phyloP scores from a whole-genome alignment of 2,113 vertebrate species.

The Beaufortia kweichowensis region DNA sequence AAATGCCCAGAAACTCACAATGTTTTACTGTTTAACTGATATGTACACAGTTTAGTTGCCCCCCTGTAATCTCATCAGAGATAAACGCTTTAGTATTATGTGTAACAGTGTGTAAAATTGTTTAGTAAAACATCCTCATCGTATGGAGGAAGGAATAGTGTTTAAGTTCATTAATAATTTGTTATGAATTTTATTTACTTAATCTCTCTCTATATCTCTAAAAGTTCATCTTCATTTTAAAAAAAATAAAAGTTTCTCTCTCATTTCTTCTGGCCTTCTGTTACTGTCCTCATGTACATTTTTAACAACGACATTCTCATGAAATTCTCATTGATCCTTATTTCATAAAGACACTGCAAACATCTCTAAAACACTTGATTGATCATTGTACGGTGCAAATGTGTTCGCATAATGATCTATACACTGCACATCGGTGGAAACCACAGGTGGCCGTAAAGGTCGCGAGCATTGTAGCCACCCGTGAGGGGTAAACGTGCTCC shows the following conservation, averaged over 20 bases:
- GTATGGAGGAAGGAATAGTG: too few relatives aligned
- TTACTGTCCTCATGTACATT: neutral
- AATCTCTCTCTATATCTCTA: too few relatives aligned
- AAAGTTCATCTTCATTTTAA: too few relatives aligned
- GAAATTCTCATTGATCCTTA: too few relatives aligned
- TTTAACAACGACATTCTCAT: too few relatives aligned
- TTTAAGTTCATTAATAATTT: too few relatives aligned
- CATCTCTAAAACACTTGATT: neutral
- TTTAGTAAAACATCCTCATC: too few relatives aligned
- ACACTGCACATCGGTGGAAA: neutral
- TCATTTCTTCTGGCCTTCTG: neutral
- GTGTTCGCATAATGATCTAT: neutral
- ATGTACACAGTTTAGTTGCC: neutral
- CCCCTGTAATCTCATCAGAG: neutral
- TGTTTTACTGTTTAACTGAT: neutral
- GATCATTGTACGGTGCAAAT: neutral
- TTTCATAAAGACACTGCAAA: neutral
- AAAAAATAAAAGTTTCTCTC: slow-evolving; percentile 22
- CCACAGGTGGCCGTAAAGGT: slow-evolving; percentile 10
- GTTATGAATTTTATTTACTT: too few relatives aligned
- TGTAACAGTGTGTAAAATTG: too few relatives aligned
- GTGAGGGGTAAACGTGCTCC: slow-evolving; percentile 9
- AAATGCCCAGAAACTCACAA: neutral
- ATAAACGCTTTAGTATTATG: neutral
- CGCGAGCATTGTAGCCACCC: neutral